Evolutionary conservation across 2,888 invertebrate genomes (phyloP).

Genomic region (Heliconius cydno): DNA sequence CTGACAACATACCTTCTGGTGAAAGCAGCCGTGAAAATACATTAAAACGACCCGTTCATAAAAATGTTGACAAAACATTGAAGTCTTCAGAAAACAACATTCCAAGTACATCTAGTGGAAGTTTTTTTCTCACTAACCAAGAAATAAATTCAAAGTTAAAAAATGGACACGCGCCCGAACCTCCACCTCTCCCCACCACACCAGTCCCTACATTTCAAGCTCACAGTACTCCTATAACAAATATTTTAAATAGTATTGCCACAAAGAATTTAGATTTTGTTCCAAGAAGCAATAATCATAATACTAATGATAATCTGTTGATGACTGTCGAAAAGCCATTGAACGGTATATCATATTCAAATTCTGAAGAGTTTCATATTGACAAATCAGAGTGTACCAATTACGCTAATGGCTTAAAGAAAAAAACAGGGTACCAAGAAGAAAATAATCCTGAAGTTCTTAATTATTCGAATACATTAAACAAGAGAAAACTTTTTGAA

Average conservation of each 20-base stretch:
- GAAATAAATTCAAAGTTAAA: constrained; percentile 45
- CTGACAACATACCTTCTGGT: constrained; percentile 64
- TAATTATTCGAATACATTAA: constrained; percentile 68
- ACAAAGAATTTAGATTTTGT: constrained; percentile 54
- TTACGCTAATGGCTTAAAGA: constrained; percentile 62
- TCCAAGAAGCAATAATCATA: constrained; percentile 55
- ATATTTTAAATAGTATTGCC: constrained; percentile 47
- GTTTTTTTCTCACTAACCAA: constrained; percentile 20
- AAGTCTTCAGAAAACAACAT: constrained; percentile 64
- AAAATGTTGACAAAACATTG: constrained; percentile 64
- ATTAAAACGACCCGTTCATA: constrained; percentile 60
- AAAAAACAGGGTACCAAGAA: constrained; percentile 56
- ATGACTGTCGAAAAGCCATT: constrained; percentile 58
- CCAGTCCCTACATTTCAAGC: constrained; percentile 70
- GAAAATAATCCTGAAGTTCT: constrained; percentile 63
- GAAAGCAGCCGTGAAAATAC: constrained; percentile 69
- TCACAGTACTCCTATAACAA: constrained; percentile 61
- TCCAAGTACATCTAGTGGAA: constrained; percentile 34
- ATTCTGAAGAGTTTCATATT: constrained; percentile 62
- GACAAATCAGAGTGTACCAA: constrained; percentile 62
- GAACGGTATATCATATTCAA: constrained; percentile 61
- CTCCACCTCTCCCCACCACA: constrained; percentile 73
- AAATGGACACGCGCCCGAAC: constrained; percentile 61
- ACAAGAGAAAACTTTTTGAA: constrained; percentile 74
- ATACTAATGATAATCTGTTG: constrained; percentile 36